Base-by-base conservation (phyloP, 2,797 vertebrate species). In the Paguma larvata region DNA sequence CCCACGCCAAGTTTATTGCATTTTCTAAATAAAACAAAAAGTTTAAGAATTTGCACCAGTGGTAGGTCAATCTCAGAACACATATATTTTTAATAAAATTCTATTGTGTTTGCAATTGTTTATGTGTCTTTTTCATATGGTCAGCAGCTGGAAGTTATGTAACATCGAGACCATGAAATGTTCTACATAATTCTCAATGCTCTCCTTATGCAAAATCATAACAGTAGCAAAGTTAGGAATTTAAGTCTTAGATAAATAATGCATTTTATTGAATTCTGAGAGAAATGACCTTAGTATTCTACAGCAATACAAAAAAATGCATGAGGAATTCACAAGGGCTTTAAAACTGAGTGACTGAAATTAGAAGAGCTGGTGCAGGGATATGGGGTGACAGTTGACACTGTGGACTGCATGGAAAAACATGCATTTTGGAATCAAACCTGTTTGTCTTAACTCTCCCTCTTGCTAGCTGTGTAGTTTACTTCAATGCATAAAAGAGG, bases 61-160 rank as follows among this genome's bases (percentile, higher is more conserved):
- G 2, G 82, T 62, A 94, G 44, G 73, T 91, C 19, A 48, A 41
- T 83, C 53, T 92, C 59, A 93, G 84, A 70, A 48, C 41, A 82
- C 65, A 89, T 18, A 21, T 85, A 84, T 84, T 95, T 95, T 95
- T 85, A 93, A 53, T 51, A 87, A 82, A 93, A 70, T 7, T 27
- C 25, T 79, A 46, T 77, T 94, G 8, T 34, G 23, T 65, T 89
- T 91, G 68, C 80, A 80, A 0, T 95, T 95, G 84, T 97, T 94
- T 96, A 89, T 85, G 46, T 72, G n/a, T 5, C 3, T 87, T 53
- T 56, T 89, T 96, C 92, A 97, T 96, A 89, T 97, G 97, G 86
- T 94, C 65, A 82, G 53, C 96, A 98, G 93, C 95, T 97, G 97
- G 84, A 51, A 91, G 62, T 96, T 97, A 94, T 44, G 62, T 38